A percentile compares a stretch with the other conserved stretches of the same genome.
These are phyloP conservation scores for Ctenochaetus hawaiiensis DNA, from an alignment of 2,797 vertebrate genomes.

Conservation along the genomic window DNA sequence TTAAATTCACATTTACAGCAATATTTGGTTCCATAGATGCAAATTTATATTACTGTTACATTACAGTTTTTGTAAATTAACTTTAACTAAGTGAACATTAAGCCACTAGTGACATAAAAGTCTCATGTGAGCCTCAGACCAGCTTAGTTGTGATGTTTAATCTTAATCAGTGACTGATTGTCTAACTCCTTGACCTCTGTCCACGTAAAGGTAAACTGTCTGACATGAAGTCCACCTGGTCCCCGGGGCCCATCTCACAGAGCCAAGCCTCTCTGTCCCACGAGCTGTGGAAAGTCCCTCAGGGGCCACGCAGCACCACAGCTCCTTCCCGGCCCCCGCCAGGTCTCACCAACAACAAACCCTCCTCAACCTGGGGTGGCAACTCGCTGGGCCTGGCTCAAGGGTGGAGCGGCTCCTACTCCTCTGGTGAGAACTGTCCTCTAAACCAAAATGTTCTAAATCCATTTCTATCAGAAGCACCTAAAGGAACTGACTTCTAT, in stretches of 20 bases:
- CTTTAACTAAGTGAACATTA: too few species aligned
- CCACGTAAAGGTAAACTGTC: slow-evolving; percentile 92
- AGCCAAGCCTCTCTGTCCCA: slow-evolving; percentile 95
- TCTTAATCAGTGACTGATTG: neutral
- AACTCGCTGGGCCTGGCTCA: slow-evolving; percentile 89
- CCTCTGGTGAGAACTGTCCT: slow-evolving; percentile 85
- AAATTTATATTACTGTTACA: too few species aligned
- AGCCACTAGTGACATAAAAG: too few species aligned
- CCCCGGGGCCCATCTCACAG: slow-evolving; percentile 94
- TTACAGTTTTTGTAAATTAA: too few species aligned
- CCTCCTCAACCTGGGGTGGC: slow-evolving; percentile 95
- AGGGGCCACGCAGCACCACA: slow-evolving; percentile 89
- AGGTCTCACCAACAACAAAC: slow-evolving; percentile 95
- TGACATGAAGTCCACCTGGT: slow-evolving; percentile 98
- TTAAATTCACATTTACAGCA: too few species aligned
- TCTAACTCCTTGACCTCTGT: slow-evolving; percentile 22
- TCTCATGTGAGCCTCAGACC: neutral
- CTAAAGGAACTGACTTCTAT: neutral
- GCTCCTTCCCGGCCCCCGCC: slow-evolving; percentile 95
- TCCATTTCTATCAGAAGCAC: neutral
- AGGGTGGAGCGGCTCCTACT: slow-evolving; percentile 97
- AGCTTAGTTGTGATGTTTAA: neutral
- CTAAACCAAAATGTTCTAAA: too few species aligned
- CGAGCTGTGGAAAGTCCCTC: slow-evolving; percentile 97
- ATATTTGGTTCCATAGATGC: too few species aligned